Conservation (phyloP, 2,113 vertebrate species). For the Rostratula benghalensis region DNA sequence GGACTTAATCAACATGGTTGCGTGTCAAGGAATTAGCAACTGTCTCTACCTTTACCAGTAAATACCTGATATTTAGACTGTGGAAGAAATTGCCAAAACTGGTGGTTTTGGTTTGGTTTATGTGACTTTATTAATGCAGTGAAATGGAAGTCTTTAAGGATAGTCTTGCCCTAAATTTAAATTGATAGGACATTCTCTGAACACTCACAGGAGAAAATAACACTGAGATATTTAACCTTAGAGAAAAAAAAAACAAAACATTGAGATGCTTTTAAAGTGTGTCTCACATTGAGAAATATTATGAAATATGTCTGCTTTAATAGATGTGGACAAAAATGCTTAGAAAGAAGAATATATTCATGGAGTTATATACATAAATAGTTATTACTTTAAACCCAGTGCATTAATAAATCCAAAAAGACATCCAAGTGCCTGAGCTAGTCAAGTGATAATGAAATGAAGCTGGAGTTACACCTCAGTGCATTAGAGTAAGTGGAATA, state of each 20-base stretch:
- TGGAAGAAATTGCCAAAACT: background rate
- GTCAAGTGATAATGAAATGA: conserved; percentile 68
- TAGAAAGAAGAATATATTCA: conserved; percentile 52
- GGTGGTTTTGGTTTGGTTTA: background rate
- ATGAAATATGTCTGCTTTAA: conserved; percentile 13
- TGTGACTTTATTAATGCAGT: background rate
- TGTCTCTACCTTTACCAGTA: background rate
- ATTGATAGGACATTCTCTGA: background rate
- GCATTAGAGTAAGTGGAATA: conserved; percentile 61
- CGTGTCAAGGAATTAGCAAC: background rate
- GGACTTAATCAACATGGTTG: background rate
- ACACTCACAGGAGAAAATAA: background rate
- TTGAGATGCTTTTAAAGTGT: background rate
- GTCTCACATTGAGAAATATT: background rate
- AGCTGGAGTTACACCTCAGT: conserved; percentile 52
- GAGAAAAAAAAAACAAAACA: background rate
- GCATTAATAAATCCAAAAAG: conserved; percentile 58
- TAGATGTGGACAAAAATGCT: conserved; percentile 14
- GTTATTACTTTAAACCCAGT: conserved; percentile 49
- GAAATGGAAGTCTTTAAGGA: background rate
- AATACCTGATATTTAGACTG: background rate
- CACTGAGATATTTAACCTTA: background rate
- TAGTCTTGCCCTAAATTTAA: background rate
- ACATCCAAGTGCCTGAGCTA: conserved; percentile 40
- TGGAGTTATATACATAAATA: conserved; percentile 53